Conservation (phyloP, 2,888 invertebrate genomes). For the Drosophila greeni region DNA sequence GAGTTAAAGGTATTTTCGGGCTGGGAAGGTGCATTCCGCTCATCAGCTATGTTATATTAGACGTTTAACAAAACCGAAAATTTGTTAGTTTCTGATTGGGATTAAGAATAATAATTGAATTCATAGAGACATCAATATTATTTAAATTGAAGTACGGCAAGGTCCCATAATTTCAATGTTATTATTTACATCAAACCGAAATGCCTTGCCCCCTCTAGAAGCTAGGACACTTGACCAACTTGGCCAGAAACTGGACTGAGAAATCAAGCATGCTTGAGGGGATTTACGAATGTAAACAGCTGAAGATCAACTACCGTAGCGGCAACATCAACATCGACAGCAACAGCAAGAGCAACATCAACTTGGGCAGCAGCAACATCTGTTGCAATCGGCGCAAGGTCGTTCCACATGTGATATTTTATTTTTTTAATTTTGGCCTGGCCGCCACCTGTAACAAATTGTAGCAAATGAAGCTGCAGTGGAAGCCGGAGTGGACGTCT, state of each 20-base stretch:
- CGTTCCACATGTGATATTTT: conserved; percentile 47
- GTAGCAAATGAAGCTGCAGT: conserved; percentile 60
- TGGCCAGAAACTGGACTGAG: conserved; percentile 2
- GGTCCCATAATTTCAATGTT: not conserved
- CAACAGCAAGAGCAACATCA: conserved; percentile 7
- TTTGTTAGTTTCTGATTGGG: not conserved
- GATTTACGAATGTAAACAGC: conserved; percentile 29
- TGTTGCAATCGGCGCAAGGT: conserved; percentile 72
- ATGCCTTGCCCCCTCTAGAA: not conserved
- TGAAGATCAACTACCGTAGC: conserved; percentile 29
- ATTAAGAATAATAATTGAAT: not conserved
- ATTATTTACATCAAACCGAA: not conserved
- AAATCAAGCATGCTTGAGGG: conserved; percentile 22
- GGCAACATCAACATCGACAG: conserved; percentile 5
- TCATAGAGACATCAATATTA: not conserved
- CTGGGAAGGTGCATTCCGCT: conserved; percentile 15
- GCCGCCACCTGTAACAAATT: conserved; percentile 65
- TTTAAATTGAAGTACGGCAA: not conserved
- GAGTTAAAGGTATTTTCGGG: conserved; percentile 6
- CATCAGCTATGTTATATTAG: not conserved
- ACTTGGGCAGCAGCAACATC: conserved; percentile 16
- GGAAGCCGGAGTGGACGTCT: conserved; percentile 32
- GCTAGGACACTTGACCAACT: conserved; percentile 36
- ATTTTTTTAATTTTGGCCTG: conserved; percentile 24
- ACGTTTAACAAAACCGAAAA: not conserved